A percentile compares a stretch with the other conserved stretches of the same genome.
These are phyloP conservation scores for Trachemys scripta DNA, from an alignment of 2,113 vertebrate genomes.

Conservation along the genomic window DNA sequence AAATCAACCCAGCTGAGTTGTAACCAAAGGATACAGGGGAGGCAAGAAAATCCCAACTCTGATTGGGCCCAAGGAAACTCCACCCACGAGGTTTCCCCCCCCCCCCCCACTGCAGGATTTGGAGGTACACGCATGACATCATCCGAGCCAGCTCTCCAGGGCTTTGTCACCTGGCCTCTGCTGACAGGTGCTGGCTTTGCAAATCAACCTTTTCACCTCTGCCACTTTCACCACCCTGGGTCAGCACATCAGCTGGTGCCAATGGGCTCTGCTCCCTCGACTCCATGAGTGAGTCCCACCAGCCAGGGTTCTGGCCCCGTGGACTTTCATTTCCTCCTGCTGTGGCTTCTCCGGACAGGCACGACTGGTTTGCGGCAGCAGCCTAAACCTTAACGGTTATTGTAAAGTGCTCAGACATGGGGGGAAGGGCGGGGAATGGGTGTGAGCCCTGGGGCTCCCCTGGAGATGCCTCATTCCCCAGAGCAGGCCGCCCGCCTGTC, in stretches of 20 bases:
- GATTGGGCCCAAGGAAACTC: background rate
- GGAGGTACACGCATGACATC: background rate
- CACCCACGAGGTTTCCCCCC: background rate
- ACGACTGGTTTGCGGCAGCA: background rate
- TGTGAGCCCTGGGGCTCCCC: background rate
- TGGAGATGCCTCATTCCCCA: fast-evolving
- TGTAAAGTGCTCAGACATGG: fast-evolving
- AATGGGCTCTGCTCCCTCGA: background rate
- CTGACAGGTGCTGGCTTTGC: background rate
- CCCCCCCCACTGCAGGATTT: background rate
- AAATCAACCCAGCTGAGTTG: background rate
- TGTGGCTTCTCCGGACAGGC: background rate
- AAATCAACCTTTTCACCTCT: background rate
- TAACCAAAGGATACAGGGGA: background rate
- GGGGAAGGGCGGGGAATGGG: background rate
- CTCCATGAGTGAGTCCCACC: background rate
- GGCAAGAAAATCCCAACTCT: background rate
- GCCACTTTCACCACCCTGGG: background rate
- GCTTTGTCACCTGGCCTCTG: background rate
- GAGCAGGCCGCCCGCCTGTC: background rate
- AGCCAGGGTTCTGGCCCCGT: background rate
- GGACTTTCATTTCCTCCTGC: background rate
- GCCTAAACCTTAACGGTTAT: background rate
- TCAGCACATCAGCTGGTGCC: background rate
- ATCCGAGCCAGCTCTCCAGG: background rate